Conservation (phyloP, 2,113 vertebrate genomes). For the Erpornis zantholeuca region DNA sequence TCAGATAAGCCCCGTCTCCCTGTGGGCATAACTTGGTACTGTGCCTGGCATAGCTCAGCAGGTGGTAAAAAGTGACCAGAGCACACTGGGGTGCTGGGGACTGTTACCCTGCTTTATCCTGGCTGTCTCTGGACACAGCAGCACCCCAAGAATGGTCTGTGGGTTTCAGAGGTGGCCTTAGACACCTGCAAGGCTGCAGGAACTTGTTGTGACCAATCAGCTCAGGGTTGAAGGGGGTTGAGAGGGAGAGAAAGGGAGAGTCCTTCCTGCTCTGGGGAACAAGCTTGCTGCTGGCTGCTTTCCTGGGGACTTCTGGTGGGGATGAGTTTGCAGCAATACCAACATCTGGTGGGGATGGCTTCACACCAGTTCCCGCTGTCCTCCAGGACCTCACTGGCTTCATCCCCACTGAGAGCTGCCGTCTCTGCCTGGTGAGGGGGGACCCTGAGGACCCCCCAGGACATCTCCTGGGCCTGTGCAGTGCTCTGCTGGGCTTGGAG, state of each 20-base stretch:
- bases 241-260: neutral
- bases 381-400: neutral
- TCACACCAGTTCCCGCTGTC: neutral
- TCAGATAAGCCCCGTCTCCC: fast-evolving
- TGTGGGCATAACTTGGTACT: neutral
- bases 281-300: neutral
- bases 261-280: neutral
- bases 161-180: neutral
- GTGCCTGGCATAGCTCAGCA: no score
- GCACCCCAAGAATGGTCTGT: neutral
- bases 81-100: neutral
- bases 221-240: neutral
- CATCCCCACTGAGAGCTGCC: neutral
- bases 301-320: neutral
- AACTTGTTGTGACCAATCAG: fast-evolving
- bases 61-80: neutral
- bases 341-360: neutral
- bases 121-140: neutral
- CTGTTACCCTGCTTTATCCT: neutral
- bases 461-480: fast-evolving
- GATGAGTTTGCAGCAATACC: neutral
- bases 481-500: neutral
- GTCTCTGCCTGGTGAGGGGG: neutral
- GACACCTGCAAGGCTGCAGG: neutral
- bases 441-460: neutral